Percentiles rank a stretch among this genome's conserved stretches.
phyloP scores from a whole-genome alignment of 2,888 invertebrate genomes.

The Morpho helenor region DNA sequence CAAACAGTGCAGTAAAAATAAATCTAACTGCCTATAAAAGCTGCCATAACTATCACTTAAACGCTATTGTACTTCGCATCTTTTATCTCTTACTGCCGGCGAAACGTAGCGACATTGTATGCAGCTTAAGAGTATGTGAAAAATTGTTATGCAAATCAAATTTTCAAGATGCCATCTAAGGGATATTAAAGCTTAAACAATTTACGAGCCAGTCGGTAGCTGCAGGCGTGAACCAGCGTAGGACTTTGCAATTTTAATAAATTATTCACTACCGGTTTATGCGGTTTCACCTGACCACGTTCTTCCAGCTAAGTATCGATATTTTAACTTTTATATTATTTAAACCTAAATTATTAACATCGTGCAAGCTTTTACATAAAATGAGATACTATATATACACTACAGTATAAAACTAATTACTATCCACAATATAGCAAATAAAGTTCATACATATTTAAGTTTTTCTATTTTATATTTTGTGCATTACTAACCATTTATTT shows the following conservation, averaged over 20 bases:
- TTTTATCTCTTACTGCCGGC: slow-evolving; percentile 53
- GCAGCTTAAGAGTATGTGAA: slow-evolving; percentile 39
- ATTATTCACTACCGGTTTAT: slow-evolving; percentile 36
- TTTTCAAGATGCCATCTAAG: slow-evolving; percentile 19
- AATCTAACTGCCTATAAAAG: slow-evolving; percentile 79
- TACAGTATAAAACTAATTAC: too few species aligned
- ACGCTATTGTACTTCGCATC: slow-evolving; percentile 64
- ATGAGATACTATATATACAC: too few species aligned
- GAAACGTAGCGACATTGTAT: slow-evolving; percentile 54
- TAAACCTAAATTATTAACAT: neutral
- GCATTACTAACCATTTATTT: too few species aligned
- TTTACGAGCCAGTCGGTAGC: slow-evolving; percentile 48
- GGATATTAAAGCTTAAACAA: slow-evolving; percentile 28
- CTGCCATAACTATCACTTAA: slow-evolving; percentile 79
- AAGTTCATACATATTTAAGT: too few species aligned
- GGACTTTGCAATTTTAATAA: slow-evolving; percentile 39
- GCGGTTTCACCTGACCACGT: slow-evolving; percentile 11
- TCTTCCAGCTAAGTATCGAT: slow-evolving; percentile 5
- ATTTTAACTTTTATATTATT: slow-evolving; percentile 7
- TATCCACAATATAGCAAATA: neutral
- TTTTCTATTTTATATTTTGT: too few species aligned
- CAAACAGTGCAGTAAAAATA: slow-evolving; percentile 78
- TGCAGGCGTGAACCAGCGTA: slow-evolving; percentile 29
- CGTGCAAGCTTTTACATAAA: too few species aligned
- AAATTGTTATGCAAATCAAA: slow-evolving; percentile 35